phyloP scores from a whole-genome alignment of 2,797 vertebrate genomes.

The Enteromius mattozi region DNA sequence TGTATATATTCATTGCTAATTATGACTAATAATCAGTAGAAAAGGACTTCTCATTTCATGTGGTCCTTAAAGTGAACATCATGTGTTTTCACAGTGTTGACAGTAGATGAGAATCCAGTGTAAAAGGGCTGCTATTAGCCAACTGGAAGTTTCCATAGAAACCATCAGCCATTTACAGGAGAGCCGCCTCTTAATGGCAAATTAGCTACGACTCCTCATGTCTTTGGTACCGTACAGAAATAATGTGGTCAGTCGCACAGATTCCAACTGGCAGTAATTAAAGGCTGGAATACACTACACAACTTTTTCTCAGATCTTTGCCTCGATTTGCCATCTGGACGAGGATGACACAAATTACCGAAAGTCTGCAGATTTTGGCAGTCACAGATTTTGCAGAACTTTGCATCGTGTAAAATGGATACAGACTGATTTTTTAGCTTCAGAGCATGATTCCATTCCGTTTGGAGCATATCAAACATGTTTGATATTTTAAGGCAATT shows the following conservation, averaged over 20 bases:
- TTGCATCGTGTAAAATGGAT: neutral
- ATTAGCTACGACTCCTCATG: neutral
- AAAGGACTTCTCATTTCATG: neutral
- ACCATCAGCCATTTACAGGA: conserved; percentile 33
- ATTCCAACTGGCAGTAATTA: neutral
- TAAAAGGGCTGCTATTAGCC: conserved; percentile 49
- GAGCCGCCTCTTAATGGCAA: conserved; percentile 16
- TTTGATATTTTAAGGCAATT: neutral
- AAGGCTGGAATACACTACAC: conserved; percentile 12
- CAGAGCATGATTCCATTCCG: neutral
- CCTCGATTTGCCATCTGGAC: neutral
- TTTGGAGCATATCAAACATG: neutral
- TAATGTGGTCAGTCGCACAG: neutral
- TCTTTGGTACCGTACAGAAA: conserved; percentile 14
- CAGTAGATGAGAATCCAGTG: conserved; percentile 46
- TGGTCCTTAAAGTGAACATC: conserved; percentile 27
- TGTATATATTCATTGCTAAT: conserved; percentile 21
- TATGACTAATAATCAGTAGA: conserved; percentile 34
- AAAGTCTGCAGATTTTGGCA: neutral
- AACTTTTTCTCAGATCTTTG: neutral
- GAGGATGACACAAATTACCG: neutral
- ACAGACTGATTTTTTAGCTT: neutral
- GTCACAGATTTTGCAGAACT: neutral
- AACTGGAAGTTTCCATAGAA: conserved; percentile 52
- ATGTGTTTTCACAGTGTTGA: conserved; percentile 56